Conservation (phyloP, 2,113 vertebrate species). For the Cnemophilus loriae region DNA sequence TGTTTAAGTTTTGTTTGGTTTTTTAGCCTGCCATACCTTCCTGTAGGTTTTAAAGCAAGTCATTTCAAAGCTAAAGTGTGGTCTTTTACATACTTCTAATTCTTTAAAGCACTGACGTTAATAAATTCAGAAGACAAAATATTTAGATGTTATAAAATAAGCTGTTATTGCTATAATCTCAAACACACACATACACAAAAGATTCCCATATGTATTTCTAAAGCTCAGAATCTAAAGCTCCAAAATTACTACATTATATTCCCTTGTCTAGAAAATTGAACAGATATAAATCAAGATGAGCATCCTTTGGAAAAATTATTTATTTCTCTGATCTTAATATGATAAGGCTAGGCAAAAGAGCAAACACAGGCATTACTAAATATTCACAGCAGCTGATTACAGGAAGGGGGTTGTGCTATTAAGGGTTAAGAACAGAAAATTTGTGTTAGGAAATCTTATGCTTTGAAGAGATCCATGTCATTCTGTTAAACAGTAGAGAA, state of each 20-base stretch:
- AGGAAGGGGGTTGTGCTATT: rapidly evolving
- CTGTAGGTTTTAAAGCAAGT: not conserved
- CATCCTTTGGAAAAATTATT: not conserved
- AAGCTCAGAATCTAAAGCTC: not conserved
- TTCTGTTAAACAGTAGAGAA: not conserved
- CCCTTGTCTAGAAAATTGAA: not conserved
- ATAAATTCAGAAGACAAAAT: not conserved
- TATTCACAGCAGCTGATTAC: not conserved
- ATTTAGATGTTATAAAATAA: not conserved
- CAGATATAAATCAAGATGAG: not conserved
- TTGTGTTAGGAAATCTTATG: not conserved
- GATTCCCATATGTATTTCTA: not conserved
- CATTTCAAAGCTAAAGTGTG: not conserved
- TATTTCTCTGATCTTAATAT: not conserved
- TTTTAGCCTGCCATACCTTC: not conserved
- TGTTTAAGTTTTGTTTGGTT: not conserved
- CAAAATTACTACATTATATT: not conserved
- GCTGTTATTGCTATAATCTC: not conserved
- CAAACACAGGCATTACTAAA: not conserved
- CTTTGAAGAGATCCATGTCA: not conserved
- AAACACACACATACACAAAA: not conserved
- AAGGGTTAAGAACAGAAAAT: not conserved
- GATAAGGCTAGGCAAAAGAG: not conserved
- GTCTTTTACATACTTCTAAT: not conserved
- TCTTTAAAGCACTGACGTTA: not conserved